Evolutionary conservation across 2,797 vertebrate genomes (phyloP), one percentile per base, ranked within the genome.

Genomic region (Acanthopagrus latus): DNA sequence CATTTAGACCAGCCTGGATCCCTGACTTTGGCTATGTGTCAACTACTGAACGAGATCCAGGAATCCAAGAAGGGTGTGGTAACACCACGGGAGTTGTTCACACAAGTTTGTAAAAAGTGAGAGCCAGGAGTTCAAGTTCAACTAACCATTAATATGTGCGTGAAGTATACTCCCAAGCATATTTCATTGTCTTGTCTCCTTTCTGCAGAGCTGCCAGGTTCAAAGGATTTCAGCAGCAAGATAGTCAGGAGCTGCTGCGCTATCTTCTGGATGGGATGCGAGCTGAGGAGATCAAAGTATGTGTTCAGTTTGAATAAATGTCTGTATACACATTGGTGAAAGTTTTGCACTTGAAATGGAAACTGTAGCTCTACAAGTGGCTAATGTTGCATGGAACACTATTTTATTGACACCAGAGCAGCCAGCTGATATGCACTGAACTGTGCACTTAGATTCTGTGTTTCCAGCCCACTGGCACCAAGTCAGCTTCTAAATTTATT

Each of bases 21-120:
- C 44, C 95, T 99, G 72, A 99, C 97, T 1, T 76, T 97, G 93
- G 95, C 98, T 38, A 97, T 99, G 97, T 96, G 95, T 92, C 96
- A 97, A 38, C 95, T 97, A 33, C 94, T 99, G 71, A 96, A 94
- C 71, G 98, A 99, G 89, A 97, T 99, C 92, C 96, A 97, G 89
- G 96, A 96, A 80, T 94, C 96, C 43, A 97, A 96, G 89, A 98
- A 94, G 86, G 92, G 95, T 23, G 94, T 97, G 12, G 95, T 99
- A 58, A 97, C 96, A 1, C 98, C 98, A 0, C 95, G 92, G 86
- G 97, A 99, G 86, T 94, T 99, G 78, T 99, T 99, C 94, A 90
- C 96, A 86, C 97, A 99, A 96, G 96, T 99, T 94, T 99, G 98
- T 96, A 98, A 97, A 95, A 99, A 98, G 98, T 99, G 86, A 96